A percentile compares a stretch with the other conserved stretches of the same genome.
These are phyloP conservation scores for Loripinus fragilis DNA, from an alignment of 2,888 invertebrate genomes.

Conservation along the genomic window DNA sequence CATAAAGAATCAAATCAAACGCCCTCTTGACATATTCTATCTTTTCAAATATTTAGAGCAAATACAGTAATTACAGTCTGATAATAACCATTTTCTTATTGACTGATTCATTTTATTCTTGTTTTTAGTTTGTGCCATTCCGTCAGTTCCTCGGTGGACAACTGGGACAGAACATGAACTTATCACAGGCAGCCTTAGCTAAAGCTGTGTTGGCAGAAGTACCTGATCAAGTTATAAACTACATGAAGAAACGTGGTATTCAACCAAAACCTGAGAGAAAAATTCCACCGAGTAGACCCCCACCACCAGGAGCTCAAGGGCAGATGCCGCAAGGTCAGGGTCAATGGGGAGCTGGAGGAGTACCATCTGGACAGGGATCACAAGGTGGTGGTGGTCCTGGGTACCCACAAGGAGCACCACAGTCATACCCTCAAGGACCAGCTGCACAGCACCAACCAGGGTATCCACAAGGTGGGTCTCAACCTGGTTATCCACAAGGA, in stretches of 20 bases:
- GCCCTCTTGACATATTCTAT: no score
- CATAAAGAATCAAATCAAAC: no score
- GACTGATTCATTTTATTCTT: no score
- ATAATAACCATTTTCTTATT: no score
- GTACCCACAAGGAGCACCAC: slow-evolving; percentile 3
- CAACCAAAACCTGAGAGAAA: slow-evolving; percentile 65
- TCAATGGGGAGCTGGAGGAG: slow-evolving; percentile 12
- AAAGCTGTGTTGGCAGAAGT: slow-evolving; percentile 84
- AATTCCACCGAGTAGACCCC: slow-evolving; percentile 26
- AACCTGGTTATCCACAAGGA: slow-evolving; percentile 7
- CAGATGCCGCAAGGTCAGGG: slow-evolving; percentile 29
- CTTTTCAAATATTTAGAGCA: no score
- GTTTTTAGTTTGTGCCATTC: slow-evolving; percentile 76
- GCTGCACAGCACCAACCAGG: slow-evolving; percentile 6
- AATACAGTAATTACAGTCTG: no score
- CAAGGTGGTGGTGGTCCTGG: slow-evolving; percentile 23
- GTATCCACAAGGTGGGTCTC: background rate
- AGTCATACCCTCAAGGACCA: slow-evolving; percentile 7
- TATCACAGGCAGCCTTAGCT: slow-evolving; percentile 83
- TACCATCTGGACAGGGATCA: slow-evolving; percentile 7
- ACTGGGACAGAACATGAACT: slow-evolving; percentile 52
- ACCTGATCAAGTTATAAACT: slow-evolving; percentile 84
- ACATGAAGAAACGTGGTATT: slow-evolving; percentile 83
- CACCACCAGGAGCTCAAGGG: slow-evolving; percentile 4
- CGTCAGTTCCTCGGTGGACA: slow-evolving; percentile 76